Percentiles rank a stretch among this genome's conserved stretches.
These are phyloP conservation scores for Drosophila virilis DNA, from an alignment of 1,140 invertebrate genomes.

Conservation along the genomic window DNA sequence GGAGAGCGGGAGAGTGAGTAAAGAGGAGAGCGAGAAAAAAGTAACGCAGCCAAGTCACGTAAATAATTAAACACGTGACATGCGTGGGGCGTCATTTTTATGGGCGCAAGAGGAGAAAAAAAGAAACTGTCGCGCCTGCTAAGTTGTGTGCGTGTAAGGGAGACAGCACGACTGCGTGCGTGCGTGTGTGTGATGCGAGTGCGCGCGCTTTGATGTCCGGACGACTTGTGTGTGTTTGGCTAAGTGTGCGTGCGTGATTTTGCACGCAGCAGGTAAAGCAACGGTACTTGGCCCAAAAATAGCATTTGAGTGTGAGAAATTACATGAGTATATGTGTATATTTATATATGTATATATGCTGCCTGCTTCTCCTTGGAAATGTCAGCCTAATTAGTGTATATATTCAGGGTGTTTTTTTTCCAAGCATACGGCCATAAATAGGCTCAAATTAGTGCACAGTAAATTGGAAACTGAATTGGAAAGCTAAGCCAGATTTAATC, in stretches of 20 bases:
- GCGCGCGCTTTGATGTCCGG: slow-evolving; percentile 12
- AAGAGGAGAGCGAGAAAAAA: neutral
- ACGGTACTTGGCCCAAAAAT: slow-evolving; percentile 7
- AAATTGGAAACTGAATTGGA: too few relatives aligned
- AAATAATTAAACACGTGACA: slow-evolving; percentile 74
- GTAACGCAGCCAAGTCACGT: slow-evolving; percentile 63
- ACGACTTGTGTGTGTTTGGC: neutral
- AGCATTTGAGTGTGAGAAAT: slow-evolving; percentile 3
- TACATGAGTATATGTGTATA: neutral
- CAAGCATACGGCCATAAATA: too few relatives aligned
- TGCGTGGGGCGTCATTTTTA: slow-evolving; percentile 51
- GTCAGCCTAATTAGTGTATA: slow-evolving; percentile 10
- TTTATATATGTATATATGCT: neutral
- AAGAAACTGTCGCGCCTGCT: slow-evolving; percentile 19
- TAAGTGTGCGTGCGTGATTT: slow-evolving; percentile 33
- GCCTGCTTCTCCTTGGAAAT: neutral
- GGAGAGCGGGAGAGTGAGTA: neutral
- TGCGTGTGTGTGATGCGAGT: neutral
- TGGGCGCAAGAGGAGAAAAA: slow-evolving; percentile 9
- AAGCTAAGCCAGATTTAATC: too few relatives aligned
- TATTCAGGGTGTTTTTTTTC: neutral
- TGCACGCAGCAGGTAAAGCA: slow-evolving; percentile 1
- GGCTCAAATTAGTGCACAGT: too few relatives aligned
- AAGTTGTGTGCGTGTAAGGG: neutral
- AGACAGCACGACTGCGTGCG: neutral